These are phyloP conservation scores for Amazonetta brasiliensis DNA, from an alignment of 2,797 vertebrate genomes.

Conservation along the genomic window DNA sequence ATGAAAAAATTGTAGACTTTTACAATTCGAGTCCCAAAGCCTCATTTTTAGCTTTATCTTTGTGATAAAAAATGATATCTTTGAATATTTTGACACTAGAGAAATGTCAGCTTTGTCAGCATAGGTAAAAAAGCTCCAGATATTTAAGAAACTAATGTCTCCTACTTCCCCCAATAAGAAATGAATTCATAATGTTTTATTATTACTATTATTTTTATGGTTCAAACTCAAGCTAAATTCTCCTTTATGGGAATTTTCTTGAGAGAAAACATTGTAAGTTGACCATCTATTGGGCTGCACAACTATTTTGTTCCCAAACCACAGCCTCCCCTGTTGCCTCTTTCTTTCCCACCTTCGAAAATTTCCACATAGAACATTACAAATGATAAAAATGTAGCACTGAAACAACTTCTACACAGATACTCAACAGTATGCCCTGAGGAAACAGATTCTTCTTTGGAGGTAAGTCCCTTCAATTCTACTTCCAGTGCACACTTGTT, in stretches of 20 bases:
- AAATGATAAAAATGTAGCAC: not conserved
- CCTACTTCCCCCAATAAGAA: not conserved
- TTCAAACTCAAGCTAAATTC: not conserved
- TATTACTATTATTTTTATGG: not conserved
- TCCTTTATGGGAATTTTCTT: not conserved
- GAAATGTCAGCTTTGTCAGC: not conserved
- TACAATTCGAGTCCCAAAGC: not conserved
- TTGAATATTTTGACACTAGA: not conserved
- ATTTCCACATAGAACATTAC: not conserved
- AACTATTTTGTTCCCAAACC: not conserved
- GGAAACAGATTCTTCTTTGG: not conserved
- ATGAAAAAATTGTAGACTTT: not conserved
- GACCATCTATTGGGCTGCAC: not conserved
- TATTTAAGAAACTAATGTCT: not conserved
- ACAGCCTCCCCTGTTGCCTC: not conserved
- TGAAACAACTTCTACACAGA: not conserved
- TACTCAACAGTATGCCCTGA: not conserved
- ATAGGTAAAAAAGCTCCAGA: not conserved
- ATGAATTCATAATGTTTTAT: not conserved
- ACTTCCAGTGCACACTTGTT: not conserved
- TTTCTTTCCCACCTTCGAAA: accelerated
- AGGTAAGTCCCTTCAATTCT: not conserved
- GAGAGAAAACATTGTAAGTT: not conserved
- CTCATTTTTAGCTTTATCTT: not conserved
- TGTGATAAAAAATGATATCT: not conserved